These are phyloP conservation scores for Acarapis woodi DNA, from an alignment of 1,140 invertebrate species.

Conservation along the genomic window DNA sequence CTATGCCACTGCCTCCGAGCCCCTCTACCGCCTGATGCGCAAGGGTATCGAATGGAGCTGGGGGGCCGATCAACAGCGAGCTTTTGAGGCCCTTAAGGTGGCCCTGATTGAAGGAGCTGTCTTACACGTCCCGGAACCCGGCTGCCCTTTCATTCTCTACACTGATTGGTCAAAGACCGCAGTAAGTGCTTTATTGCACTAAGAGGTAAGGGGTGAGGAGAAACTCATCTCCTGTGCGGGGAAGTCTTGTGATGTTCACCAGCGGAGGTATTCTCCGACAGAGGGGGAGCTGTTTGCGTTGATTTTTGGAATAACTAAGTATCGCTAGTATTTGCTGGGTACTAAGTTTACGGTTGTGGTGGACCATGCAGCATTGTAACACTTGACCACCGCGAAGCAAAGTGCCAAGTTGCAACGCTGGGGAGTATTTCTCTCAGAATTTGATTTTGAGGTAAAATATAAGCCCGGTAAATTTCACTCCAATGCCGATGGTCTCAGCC, in stretches of 20 bases:
- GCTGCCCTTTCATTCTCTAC: no score
- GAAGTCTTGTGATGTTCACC: no score
- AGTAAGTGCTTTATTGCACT: no score
- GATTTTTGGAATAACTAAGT: conserved; percentile 12
- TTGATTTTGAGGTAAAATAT: conserved; percentile 10
- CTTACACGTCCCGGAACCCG: no score
- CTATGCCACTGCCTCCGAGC: no score
- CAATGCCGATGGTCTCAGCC: conserved; percentile 6
- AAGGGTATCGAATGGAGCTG: no score
- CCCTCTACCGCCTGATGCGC: no score
- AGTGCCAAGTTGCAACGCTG: conserved; percentile 12
- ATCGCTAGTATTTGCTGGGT: conserved; percentile 13
- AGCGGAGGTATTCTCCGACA: conserved; percentile 9
- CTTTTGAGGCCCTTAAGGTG: conserved; percentile 18
- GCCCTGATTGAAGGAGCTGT: conserved; percentile 11
- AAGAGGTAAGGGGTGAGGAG: no score
- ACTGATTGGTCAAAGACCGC: no score
- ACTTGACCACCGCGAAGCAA: no score
- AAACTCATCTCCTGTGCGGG: no score
- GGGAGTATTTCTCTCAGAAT: conserved; percentile 11
- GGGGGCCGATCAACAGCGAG: conserved; percentile 10
- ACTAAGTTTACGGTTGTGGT: conserved; percentile 11
- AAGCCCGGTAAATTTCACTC: conserved; percentile 6
- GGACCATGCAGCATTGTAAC: conserved; percentile 13
- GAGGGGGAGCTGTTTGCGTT: conserved; percentile 13